Conservation (phyloP, 1,140 invertebrate species). For the Achatina immaculata region DNA sequence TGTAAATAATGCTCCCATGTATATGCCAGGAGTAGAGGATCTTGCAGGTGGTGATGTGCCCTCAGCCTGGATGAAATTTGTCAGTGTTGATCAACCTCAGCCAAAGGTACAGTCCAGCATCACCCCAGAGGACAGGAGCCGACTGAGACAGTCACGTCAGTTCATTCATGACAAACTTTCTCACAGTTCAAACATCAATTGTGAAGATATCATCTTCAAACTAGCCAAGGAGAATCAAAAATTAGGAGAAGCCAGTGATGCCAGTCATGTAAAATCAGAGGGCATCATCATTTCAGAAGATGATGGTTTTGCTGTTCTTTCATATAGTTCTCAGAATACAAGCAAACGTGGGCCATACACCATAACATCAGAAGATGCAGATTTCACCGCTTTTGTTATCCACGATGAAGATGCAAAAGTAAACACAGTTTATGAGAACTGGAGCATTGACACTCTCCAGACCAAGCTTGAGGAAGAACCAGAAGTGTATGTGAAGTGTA, state of each 20-base stretch:
- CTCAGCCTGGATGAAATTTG: neutral
- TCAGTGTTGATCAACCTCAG: neutral
- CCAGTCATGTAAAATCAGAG: slow-evolving; percentile 24
- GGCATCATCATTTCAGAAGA: slow-evolving; percentile 44
- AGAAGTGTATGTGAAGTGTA: slow-evolving; percentile 39
- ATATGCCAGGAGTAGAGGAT: neutral
- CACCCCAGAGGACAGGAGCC: neutral
- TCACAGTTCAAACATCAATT: slow-evolving; percentile 17
- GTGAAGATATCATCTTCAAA: slow-evolving; percentile 53
- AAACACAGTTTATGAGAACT: slow-evolving; percentile 32
- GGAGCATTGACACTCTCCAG: slow-evolving; percentile 35
- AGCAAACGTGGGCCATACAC: slow-evolving; percentile 23
- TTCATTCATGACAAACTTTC: slow-evolving; percentile 14
- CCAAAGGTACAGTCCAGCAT: neutral
- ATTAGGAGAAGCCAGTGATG: neutral
- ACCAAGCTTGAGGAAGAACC: slow-evolving; percentile 39
- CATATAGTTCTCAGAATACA: slow-evolving; percentile 22
- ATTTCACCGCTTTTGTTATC: slow-evolving; percentile 35
- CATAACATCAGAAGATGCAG: slow-evolving; percentile 34
- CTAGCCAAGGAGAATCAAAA: slow-evolving; percentile 42
- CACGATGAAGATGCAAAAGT: slow-evolving; percentile 11
- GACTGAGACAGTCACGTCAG: neutral
- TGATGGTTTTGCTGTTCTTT: slow-evolving; percentile 45
- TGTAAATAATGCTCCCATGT: neutral
- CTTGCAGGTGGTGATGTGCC: neutral